Percentiles rank a stretch among this genome's conserved stretches.
Evolutionary conservation across 2,888 invertebrate species (phyloP).

Genomic region (Dinocampus coccinellae): DNA sequence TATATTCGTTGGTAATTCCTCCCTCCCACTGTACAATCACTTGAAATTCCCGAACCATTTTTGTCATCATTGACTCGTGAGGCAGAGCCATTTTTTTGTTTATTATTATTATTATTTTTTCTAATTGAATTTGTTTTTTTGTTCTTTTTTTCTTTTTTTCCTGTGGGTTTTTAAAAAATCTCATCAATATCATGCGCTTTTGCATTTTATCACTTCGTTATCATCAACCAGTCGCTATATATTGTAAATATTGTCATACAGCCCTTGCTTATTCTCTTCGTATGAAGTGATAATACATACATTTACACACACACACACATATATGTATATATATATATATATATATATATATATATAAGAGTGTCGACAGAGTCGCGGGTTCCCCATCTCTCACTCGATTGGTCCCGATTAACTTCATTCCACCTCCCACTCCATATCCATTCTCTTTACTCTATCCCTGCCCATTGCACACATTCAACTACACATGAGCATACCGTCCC

Average conservation of each 20-base stretch:
- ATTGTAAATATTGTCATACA: constrained; percentile 38
- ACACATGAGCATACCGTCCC: constrained; percentile 15
- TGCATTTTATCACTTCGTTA: constrained; percentile 16
- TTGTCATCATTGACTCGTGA: no score
- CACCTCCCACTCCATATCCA: constrained; percentile 16
- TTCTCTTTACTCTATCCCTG: background rate
- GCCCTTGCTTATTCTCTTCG: constrained; percentile 36
- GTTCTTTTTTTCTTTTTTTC: background rate
- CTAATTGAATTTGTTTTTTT: no score
- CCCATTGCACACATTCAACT: background rate
- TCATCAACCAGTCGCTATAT: constrained; percentile 27
- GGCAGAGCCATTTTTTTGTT: constrained; percentile 29
- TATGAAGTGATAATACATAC: no score
- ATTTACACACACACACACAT: no score
- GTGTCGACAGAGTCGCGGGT: background rate
- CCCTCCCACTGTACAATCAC: no score
- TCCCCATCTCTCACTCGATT: constrained; percentile 36
- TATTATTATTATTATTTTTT: no score
- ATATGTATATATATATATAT: background rate
- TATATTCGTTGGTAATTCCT: no score
- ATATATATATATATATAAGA: background rate
- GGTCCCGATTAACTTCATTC: constrained; percentile 32
- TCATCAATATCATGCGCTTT: constrained; percentile 1
- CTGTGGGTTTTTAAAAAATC: background rate
- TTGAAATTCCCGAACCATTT: no score